Evolutionary conservation across 2,113 vertebrate genomes (phyloP).

Genomic region (Dipodomys stephensi): DNA sequence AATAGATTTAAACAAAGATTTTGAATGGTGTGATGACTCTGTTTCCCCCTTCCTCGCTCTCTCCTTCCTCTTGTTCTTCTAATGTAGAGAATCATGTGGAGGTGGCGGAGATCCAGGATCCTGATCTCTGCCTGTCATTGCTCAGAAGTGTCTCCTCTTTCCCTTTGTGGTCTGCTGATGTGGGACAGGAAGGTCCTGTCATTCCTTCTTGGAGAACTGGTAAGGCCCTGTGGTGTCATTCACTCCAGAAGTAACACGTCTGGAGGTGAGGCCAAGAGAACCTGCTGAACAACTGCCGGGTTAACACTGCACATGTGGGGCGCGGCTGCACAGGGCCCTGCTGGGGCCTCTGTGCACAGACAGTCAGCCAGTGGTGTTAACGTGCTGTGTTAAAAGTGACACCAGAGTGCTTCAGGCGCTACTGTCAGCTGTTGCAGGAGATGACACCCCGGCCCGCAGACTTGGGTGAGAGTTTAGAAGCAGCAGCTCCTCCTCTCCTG

Average conservation of each 20-base stretch:
- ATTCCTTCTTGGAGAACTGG: neutral
- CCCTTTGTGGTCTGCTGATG: neutral
- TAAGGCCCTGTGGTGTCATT: conserved; percentile 31
- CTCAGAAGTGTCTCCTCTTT: neutral
- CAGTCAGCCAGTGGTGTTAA: conserved; percentile 76
- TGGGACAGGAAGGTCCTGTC: neutral
- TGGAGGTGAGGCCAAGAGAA: conserved; percentile 73
- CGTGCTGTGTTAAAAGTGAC: conserved; percentile 80
- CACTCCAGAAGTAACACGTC: conserved; percentile 77
- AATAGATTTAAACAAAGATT: conserved; percentile 17
- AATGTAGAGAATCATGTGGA: neutral
- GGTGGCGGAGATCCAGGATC: conserved; percentile 6
- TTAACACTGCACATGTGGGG: conserved; percentile 74
- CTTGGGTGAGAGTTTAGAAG: conserved; percentile 68
- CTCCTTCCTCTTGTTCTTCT: neutral
- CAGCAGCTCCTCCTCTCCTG: conserved; percentile 50
- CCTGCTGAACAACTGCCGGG: conserved; percentile 72
- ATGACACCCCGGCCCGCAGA: conserved; percentile 77
- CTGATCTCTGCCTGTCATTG: neutral
- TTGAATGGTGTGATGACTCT: neutral
- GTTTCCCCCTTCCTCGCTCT: neutral
- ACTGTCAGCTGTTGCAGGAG: conserved; percentile 76
- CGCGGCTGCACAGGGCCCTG: conserved; percentile 57
- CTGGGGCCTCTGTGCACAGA: conserved; percentile 56
- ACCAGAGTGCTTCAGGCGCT: conserved; percentile 71